Evolutionary conservation across 2,113 vertebrate species (phyloP), one percentile per base, ranked within the genome.

Genomic region (Vanacampus margaritifer): DNA sequence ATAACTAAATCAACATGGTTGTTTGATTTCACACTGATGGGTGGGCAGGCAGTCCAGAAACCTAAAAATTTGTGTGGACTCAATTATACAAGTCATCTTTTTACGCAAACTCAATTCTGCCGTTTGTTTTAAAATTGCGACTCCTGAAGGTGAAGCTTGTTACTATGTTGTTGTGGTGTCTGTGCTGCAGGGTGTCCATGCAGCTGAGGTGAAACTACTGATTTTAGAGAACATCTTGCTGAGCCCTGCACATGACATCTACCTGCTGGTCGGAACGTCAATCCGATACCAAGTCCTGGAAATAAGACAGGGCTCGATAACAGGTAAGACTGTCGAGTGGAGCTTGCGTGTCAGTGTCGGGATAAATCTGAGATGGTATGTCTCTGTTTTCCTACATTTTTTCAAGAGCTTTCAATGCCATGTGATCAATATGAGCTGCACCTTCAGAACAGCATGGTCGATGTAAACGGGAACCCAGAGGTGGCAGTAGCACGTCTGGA

Each of bases 181-280:
- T 57, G 46, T 80, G n/a, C 67, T n/a, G 78, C 86, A 98, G 97
- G 92, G 94, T 39, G 95, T 99, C 9, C 92, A 67, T 10, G 93
- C 96, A n/a, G 96, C 97, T 0, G 96, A 98, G 79, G 94, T 98
- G 69, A 91, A 92, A 57, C 89, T 99, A 50, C 91, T 99, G 84
- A 96, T 98, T 79, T 88, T 99, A 81, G 97, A 99, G 90, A 99
- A 98, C 85, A 95, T 98, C 73, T 91, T 99, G 75, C 89, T 99
- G 80, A 95, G 92, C 78, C 97, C 97, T 1, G 92, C 94, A 0
- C 91, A 89, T 23, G 95, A 98, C 5, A 78, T 98, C 67, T 96
- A 98, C 89, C 89, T 99, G 65, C 76, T 99, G 76, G 93, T 92
- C 17, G 94, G 96, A 81, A 95, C 96, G 3, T 94, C 94, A 54